Evolutionary conservation across 2,888 invertebrate species (phyloP).

Genomic region (Andrena fulva): DNA sequence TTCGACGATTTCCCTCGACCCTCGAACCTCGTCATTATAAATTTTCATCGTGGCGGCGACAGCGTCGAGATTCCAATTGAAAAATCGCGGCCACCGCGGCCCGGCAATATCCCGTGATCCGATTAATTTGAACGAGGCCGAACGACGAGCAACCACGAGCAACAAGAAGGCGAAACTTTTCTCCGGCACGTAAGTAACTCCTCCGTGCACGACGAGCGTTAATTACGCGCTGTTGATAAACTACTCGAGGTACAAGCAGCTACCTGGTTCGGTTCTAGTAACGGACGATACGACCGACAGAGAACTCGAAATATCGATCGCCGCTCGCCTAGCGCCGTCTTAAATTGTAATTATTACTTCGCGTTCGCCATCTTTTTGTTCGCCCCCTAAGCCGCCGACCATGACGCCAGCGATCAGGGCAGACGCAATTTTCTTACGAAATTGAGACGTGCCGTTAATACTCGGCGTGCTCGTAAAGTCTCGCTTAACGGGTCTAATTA

Average conservation of each 20-base stretch:
- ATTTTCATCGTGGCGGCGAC: background rate
- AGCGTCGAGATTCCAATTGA: background rate
- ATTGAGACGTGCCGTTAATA: constrained; percentile 27
- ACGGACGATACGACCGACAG: constrained; percentile 34
- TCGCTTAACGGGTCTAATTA: constrained; percentile 34
- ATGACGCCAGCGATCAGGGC: background rate
- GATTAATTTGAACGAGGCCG: constrained; percentile 30
- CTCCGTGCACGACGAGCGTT: constrained; percentile 34
- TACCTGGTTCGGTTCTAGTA: constrained; percentile 44
- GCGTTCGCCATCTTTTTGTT: background rate
- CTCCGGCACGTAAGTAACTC: constrained; percentile 8
- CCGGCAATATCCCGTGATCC: constrained; percentile 14
- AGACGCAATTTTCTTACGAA: constrained; percentile 1
- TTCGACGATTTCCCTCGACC: background rate
- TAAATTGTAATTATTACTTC: constrained; percentile 36
- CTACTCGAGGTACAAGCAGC: constrained; percentile 45
- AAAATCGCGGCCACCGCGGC: background rate
- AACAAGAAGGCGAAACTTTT: constrained; percentile 36
- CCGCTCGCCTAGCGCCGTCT: constrained; percentile 5
- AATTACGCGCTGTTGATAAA: constrained; percentile 62
- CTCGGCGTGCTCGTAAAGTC: constrained; percentile 24
- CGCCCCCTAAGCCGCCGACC: background rate
- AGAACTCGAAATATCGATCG: constrained; percentile 60
- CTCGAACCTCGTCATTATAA: background rate
- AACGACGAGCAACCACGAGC: constrained; percentile 17